A percentile compares a stretch with the other conserved stretches of the same genome.
Evolutionary conservation across 2,113 vertebrate genomes (phyloP).

Genomic region (Zosterops lateralis): DNA sequence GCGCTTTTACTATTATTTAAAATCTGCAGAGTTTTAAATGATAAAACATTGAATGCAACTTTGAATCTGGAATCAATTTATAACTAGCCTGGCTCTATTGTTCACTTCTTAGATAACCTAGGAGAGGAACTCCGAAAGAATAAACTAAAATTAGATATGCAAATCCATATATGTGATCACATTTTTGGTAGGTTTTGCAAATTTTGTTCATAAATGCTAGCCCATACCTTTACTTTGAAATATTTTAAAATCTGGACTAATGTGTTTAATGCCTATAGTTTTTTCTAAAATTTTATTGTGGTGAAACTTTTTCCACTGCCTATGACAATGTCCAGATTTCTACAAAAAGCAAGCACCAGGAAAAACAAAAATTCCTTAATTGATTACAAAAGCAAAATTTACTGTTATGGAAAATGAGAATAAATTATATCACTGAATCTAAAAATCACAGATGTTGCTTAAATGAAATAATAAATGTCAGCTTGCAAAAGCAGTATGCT

Average conservation of each 20-base stretch:
- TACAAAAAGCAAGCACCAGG: background rate
- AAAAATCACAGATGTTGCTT: background rate
- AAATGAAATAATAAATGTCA: background rate
- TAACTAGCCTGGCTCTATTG: background rate
- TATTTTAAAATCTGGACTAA: background rate
- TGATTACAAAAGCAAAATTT: background rate
- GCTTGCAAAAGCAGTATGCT: background rate
- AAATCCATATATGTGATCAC: background rate
- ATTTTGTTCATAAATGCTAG: background rate
- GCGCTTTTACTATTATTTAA: background rate
- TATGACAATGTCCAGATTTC: background rate
- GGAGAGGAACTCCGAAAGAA: background rate
- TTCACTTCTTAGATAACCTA: background rate
- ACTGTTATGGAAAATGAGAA: background rate
- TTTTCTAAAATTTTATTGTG: background rate
- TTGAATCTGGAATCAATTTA: background rate
- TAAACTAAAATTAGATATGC: background rate
- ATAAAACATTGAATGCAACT: background rate
- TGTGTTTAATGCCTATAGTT: background rate
- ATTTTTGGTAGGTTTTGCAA: background rate
- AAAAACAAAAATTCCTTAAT: background rate
- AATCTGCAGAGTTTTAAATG: background rate
- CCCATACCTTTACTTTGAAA: background rate
- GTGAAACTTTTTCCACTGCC: background rate
- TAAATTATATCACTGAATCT: background rate